Conservation (phyloP, 2,888 invertebrate species). For the Aporophyla lueneburgensis region DNA sequence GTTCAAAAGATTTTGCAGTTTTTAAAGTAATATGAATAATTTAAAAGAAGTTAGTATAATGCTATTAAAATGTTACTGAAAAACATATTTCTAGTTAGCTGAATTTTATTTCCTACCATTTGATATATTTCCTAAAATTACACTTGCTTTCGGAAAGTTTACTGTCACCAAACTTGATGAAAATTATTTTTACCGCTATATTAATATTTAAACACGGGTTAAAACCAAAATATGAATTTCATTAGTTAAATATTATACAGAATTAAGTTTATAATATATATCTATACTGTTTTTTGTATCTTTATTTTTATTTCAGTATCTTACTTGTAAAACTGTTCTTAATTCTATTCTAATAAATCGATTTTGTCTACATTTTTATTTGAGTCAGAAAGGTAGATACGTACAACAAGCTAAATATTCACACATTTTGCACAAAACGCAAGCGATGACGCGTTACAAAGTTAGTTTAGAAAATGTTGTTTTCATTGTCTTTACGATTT, state of each 20-base stretch:
- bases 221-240: constrained; percentile 3
- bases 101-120: not conserved
- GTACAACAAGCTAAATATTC: no score
- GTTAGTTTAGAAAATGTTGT: not conserved
- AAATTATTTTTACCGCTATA: not conserved
- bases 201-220: constrained; percentile 5
- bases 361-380: no score
- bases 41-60: constrained; percentile 9
- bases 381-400: no score
- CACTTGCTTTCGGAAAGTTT: not conserved
- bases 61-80: constrained; percentile 8
- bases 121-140: not conserved
- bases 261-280: no score
- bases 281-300: no score
- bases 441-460: no score
- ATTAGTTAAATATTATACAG: not conserved
- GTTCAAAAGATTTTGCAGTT: constrained; percentile 9
- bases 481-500: not conserved
- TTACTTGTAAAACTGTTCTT: no score
- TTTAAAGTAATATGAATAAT: not conserved
- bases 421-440: no score
- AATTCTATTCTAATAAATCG: no score
- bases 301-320: no score
- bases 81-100: not conserved
- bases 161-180: constrained; percentile 3